Evolutionary conservation across 2,113 vertebrate species (phyloP), one percentile per base, ranked within the genome.

Genomic region (Neoarius graeffei): DNA sequence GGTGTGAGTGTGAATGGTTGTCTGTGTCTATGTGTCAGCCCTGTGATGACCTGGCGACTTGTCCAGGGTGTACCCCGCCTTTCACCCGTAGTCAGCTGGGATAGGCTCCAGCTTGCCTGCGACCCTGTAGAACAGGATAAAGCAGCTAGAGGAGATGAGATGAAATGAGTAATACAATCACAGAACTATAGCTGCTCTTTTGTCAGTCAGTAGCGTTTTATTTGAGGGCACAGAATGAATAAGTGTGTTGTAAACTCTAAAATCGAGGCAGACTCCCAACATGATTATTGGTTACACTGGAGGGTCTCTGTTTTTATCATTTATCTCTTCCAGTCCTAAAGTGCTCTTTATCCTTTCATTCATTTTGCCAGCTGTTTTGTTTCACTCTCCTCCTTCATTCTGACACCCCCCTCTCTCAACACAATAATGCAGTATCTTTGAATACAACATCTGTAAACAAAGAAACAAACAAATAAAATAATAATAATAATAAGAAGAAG

Each of bases 221-320:
- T 73, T 60, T 60, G 30, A 48, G 30, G 67, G 27, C 27, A 5
- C 3, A 15, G 52, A 20, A 56, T 56, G 60, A 86, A 69, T 87
- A 64, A 81, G 30, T 30, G 30, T 73, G 79, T 71, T 35, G 30
- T 87, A 86, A 86, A 74, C 30, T 76, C 19, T 50, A 56, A 76
- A 60, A 60, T 54, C 59, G 79, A 27, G 48, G 73, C 85, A 86
- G 69, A 54, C 85, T 54, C 64, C 25, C 62, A 84, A 4, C 11
- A 67, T 52, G 48, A 50, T 86, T 77, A 69, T 35, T 66, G 19
- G 59, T 64, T 80, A 48, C 60, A 66, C 14, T 67, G 25, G 42
- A 5, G 59, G 35, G 62, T 83, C 42, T 86, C 11, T 15, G 4
- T 76, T 76, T 85, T 85, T 35, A 42, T 76, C 52, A 85, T 30